A percentile compares a stretch with the other conserved stretches of the same genome.
These are phyloP conservation scores for Tinea pellionella DNA, from an alignment of 2,888 invertebrate species.

Conservation along the genomic window DNA sequence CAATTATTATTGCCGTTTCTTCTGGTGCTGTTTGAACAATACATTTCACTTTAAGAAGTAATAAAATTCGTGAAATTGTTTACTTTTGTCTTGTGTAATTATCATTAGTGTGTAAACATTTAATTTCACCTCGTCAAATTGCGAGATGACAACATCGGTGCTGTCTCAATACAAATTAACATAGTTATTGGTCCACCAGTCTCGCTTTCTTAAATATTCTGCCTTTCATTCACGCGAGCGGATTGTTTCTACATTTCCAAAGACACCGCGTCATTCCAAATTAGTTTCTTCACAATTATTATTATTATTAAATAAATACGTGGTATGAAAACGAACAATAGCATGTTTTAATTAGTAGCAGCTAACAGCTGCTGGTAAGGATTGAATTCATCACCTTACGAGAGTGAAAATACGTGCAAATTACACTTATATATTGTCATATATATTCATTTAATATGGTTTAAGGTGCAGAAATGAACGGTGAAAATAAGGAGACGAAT, in stretches of 20 bases:
- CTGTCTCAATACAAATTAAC: slow-evolving; percentile 11
- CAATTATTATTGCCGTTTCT: too few relatives aligned
- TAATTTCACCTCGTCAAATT: slow-evolving; percentile 8
- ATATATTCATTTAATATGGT: too few relatives aligned
- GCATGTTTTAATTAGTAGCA: too few relatives aligned
- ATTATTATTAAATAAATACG: too few relatives aligned
- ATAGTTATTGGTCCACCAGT: slow-evolving; percentile 9
- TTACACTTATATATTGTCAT: too few relatives aligned
- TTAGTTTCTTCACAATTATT: neutral
- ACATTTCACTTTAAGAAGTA: neutral
- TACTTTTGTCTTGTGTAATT: neutral
- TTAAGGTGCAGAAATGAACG: too few relatives aligned
- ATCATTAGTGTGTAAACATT: neutral
- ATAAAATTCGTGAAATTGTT: slow-evolving; percentile 9
- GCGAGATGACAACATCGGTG: neutral
- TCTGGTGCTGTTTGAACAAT: neutral
- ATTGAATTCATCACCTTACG: too few relatives aligned
- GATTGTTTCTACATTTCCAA: slow-evolving; percentile 8
- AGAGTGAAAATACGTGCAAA: too few relatives aligned
- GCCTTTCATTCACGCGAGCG: slow-evolving; percentile 5
- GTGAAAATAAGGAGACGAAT: too few relatives aligned
- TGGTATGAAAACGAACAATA: too few relatives aligned
- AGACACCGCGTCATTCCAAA: neutral
- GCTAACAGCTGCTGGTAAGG: too few relatives aligned
- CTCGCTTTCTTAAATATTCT: slow-evolving; percentile 10